A percentile compares a stretch with the other conserved stretches of the same genome.
These are phyloP conservation scores for Tragelaphus scriptus DNA, from an alignment of 2,113 vertebrate species.

Conservation along the genomic window DNA sequence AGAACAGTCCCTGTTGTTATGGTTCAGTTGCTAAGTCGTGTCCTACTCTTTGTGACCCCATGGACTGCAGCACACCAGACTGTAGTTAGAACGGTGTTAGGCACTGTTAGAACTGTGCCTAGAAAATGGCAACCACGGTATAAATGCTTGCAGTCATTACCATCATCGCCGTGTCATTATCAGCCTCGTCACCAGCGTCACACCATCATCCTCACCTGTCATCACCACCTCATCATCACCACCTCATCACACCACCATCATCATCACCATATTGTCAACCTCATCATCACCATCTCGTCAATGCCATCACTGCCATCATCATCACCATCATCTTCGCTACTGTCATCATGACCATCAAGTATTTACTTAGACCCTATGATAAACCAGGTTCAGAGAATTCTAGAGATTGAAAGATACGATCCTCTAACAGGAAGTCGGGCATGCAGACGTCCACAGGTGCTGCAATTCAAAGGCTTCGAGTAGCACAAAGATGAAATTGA, in stretches of 20 bases:
- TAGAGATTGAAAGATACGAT: background rate
- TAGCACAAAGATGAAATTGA: background rate
- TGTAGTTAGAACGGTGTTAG: background rate
- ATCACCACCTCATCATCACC: background rate
- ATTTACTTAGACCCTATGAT: background rate
- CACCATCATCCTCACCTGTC: background rate
- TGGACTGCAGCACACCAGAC: background rate
- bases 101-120: background rate
- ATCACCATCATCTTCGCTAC: accelerated
- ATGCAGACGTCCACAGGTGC: background rate
- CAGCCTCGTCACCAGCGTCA: accelerated
- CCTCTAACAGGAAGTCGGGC: background rate
- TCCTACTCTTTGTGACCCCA: background rate
- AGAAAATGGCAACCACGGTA: background rate
- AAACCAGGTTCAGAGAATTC: background rate
- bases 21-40: background rate
- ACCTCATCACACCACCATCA: background rate
- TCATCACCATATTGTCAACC: background rate
- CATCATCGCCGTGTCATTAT: background rate
- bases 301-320: background rate
- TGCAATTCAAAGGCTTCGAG: background rate
- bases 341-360: background rate
- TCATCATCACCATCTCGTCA: background rate
- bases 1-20: background rate
- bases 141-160: background rate